Percentiles rank a stretch among this genome's conserved stretches.
These are phyloP conservation scores for Silurus glanis DNA, from an alignment of 2,113 vertebrate genomes.

Conservation along the genomic window DNA sequence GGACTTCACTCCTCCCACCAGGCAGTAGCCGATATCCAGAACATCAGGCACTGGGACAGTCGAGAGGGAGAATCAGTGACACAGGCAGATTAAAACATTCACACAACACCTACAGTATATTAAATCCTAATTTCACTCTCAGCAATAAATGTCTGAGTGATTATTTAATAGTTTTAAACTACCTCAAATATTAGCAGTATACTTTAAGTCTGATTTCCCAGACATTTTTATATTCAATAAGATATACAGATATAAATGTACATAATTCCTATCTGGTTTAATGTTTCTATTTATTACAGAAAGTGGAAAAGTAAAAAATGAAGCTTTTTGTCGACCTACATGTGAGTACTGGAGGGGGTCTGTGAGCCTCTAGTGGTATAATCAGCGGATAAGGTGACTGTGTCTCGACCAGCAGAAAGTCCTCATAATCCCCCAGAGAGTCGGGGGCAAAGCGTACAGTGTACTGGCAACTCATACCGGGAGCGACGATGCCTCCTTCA, in stretches of 20 bases:
- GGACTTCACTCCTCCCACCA: conserved; percentile 82
- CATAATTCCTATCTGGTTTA: not conserved
- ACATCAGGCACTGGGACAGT: conserved; percentile 74
- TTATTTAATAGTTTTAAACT: not conserved
- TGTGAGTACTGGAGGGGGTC: conserved; percentile 83
- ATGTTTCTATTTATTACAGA: not conserved
- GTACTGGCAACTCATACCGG: conserved; percentile 91
- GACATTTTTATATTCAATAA: not conserved
- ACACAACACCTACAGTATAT: not conserved
- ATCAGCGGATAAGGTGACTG: conserved; percentile 75
- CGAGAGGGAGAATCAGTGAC: not conserved
- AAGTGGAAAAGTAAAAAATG: not conserved
- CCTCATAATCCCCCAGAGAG: conserved; percentile 81
- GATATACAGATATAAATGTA: not conserved
- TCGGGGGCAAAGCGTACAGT: conserved; percentile 85
- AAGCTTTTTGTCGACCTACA: conserved; percentile 69
- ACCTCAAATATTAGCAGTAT: not conserved
- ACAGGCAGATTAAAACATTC: not conserved
- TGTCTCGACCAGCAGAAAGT: conserved; percentile 82
- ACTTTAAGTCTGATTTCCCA: not conserved
- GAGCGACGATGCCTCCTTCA: conserved; percentile 83
- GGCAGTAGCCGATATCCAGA: conserved; percentile 87
- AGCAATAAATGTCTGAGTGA: not conserved
- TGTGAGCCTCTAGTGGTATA: conserved; percentile 79
- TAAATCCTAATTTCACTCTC: not conserved